phyloP scores from a whole-genome alignment of 2,797 vertebrate genomes.

The Syndactyla subalaris region DNA sequence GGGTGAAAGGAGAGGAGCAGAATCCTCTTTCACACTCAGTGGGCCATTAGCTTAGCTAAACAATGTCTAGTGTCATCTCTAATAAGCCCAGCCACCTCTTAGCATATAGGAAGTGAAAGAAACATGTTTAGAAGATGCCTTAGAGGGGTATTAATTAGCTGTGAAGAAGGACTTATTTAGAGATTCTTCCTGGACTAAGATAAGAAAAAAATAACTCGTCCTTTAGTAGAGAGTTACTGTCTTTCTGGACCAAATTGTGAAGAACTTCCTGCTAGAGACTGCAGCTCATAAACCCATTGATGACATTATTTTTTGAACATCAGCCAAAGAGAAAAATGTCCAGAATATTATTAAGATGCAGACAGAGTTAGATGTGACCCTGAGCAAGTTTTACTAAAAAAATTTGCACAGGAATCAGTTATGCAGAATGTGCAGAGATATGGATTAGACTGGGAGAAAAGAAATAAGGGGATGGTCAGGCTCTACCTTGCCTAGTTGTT shows the following conservation, averaged over 20 bases:
- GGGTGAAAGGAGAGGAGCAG: not conserved
- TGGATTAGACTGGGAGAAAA: not conserved
- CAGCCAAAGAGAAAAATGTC: not conserved
- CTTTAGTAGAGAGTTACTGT: not conserved
- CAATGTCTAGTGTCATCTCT: not conserved
- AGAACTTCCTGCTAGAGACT: not conserved
- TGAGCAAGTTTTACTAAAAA: not conserved
- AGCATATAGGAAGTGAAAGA: not conserved
- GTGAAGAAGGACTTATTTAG: not conserved
- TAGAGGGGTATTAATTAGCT: not conserved
- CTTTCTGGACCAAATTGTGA: not conserved
- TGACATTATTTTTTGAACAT: not conserved
- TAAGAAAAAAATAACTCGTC: not conserved
- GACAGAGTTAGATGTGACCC: not conserved
- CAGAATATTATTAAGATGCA: slow-evolving; percentile 19
- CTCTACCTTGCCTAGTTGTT: not conserved
- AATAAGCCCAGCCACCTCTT: not conserved
- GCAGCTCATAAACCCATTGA: not conserved
- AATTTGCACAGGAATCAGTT: not conserved
- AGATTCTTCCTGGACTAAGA: not conserved
- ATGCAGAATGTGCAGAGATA: not conserved
- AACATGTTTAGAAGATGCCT: not conserved
- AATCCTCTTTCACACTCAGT: not conserved
- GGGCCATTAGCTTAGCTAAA: not conserved
- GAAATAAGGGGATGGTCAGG: not conserved